Conservation (phyloP, 1,140 invertebrate species). For the Ceratina japonica region DNA sequence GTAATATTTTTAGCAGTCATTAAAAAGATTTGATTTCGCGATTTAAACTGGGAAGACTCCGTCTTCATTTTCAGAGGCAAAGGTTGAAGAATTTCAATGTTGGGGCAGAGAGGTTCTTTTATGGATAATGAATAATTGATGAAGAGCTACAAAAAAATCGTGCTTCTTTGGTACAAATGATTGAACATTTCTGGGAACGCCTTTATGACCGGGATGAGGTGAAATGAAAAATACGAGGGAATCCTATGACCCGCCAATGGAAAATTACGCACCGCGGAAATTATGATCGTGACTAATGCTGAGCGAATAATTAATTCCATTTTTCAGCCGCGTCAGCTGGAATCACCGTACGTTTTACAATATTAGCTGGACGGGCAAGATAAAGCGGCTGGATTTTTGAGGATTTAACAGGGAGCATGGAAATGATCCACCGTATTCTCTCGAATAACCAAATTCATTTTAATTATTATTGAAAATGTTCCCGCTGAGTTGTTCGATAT, state of each 20-base stretch:
- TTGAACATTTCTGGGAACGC: neutral
- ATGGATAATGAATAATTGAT: neutral
- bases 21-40: neutral
- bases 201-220: neutral
- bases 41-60: too few relatives aligned
- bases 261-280: conserved; percentile 21
- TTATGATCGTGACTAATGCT: conserved; percentile 36
- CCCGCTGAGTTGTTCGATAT: too few relatives aligned
- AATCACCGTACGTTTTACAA: conserved; percentile 21
- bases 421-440: neutral
- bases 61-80: neutral
- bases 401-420: neutral
- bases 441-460: too few relatives aligned
- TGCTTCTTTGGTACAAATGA: too few relatives aligned
- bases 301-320: conserved; percentile 38
- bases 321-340: neutral
- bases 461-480: too few relatives aligned
- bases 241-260: conserved; percentile 1
- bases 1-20: neutral
- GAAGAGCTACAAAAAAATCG: too few relatives aligned
- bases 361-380: neutral
- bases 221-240: conserved; percentile 18
- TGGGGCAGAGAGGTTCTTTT: neutral
- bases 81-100: neutral
- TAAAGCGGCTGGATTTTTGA: neutral